Conservation (phyloP, 2,797 vertebrate genomes). For the Propithecus perrieri region DNA sequence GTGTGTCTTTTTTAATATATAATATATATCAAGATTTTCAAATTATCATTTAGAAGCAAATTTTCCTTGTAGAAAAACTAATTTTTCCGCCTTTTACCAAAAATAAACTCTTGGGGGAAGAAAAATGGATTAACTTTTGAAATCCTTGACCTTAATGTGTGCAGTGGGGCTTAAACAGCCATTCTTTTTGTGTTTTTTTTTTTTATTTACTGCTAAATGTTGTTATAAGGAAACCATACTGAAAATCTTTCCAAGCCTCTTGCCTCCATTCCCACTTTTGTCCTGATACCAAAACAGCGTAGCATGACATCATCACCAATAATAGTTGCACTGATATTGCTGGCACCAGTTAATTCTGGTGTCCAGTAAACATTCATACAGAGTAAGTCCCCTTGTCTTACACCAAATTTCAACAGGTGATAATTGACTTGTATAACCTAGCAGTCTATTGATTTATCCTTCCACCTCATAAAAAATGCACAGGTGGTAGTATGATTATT, state of each 20-base stretch:
- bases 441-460: slow-evolving; percentile 63
- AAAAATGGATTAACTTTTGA: slow-evolving; percentile 79
- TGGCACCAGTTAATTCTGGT: slow-evolving; percentile 46
- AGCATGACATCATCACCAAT: slow-evolving; percentile 25
- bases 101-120: slow-evolving; percentile 83
- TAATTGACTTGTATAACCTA: slow-evolving; percentile 59
- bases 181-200: slow-evolving; percentile 24
- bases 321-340: background rate
- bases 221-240: slow-evolving; percentile 32
- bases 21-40: slow-evolving; percentile 84
- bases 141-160: slow-evolving; percentile 78
- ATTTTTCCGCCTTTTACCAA: slow-evolving; percentile 83
- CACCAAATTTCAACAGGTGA: background rate
- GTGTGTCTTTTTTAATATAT: slow-evolving; percentile 85
- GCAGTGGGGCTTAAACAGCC: slow-evolving; percentile 77
- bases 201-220: slow-evolving; percentile 58
- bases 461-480: slow-evolving; percentile 44
- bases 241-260: slow-evolving; percentile 31
- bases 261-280: slow-evolving; percentile 36
- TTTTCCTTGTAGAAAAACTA: slow-evolving; percentile 84
- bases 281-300: slow-evolving; percentile 49
- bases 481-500: slow-evolving; percentile 65
- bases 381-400: slow-evolving; percentile 58
- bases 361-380: background rate
- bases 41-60: slow-evolving; percentile 83